Base-by-base conservation (phyloP, 2,113 vertebrate species). In the Kobus ellipsiprymnus region DNA sequence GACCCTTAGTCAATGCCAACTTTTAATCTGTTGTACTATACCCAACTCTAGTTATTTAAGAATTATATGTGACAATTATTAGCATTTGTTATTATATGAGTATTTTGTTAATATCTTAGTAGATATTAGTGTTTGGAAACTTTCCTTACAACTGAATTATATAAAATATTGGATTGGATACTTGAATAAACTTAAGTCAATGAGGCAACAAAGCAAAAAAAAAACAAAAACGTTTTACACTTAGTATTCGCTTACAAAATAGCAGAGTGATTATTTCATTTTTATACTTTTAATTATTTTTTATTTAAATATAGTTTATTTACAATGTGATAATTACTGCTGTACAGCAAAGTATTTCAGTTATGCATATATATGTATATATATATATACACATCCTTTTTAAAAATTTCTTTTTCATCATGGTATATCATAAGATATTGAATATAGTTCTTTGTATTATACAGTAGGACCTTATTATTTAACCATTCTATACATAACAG, bases 181-280 rank as follows among this genome's bases (percentile, higher is more conserved):
- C 33, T 10, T 67, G 3, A 11, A 36, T 86, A 82, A 67, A 80
- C 13, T 48, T 81, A 80, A 23, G 11, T 81, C 57, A 62, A 15
- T 52, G 85, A 50, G 11, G 77, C 6, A 95, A 57, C 7, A 92
- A 90, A 85, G 16, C 16, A 94, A 92, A 80, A 62, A 30, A 27
- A 23, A 60, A 33, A 36, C 2, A 36, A 36, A 71, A 71, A 83
- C 10, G 12, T 11, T 64, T 7, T 4, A 36, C 1, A 44, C 16
- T 71, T 16, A 57, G 9, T 67, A 57, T 71, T 80, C 57, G 78
- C 19, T 91, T 81, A 88, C 16, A 94, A 95, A 90, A 83, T 21
- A 27, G n/a, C 59, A 71, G 5, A 85, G 27, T 85, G 44, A 54
- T 78, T 91, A 67, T 78, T 91, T 60, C 13, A 54, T 15, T 19